Conservation (phyloP, 1,140 invertebrate genomes). For the Acromyrmex echinatior region DNA sequence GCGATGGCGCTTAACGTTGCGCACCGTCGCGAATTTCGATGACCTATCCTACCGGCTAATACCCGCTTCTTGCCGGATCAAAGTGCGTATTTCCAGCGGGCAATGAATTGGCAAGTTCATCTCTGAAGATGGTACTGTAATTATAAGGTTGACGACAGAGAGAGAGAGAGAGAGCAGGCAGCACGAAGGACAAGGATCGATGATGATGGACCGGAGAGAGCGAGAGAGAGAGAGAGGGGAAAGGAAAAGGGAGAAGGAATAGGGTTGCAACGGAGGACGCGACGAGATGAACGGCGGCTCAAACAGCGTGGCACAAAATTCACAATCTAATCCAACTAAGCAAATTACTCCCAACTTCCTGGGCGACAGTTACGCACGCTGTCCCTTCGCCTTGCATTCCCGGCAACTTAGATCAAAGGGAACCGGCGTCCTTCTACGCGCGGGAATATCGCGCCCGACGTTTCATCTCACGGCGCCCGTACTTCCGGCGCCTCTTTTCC, state of each 20-base stretch:
- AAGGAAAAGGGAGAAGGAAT: not conserved
- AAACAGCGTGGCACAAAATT: conserved; percentile 80
- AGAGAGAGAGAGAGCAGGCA: not conserved
- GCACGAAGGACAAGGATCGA: not conserved
- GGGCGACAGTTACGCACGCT: conserved; percentile 73
- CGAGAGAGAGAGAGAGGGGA: not conserved
- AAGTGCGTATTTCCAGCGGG: conserved; percentile 67
- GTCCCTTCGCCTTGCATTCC: conserved; percentile 78
- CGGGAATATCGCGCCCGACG: conserved; percentile 54
- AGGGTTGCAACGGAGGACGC: not conserved
- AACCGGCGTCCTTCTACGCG: conserved; percentile 41
- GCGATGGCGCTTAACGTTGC: conserved; percentile 56
- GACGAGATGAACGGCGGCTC: conserved; percentile 72
- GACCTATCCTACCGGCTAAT: conserved; percentile 13
- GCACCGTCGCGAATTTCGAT: conserved; percentile 50
- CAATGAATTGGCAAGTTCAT: conserved; percentile 76
- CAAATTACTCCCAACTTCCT: conserved; percentile 81
- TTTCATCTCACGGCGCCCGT: conserved; percentile 61
- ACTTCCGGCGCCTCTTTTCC: conserved; percentile 60
- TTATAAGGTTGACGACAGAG: conserved; percentile 73
- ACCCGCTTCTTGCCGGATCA: conserved; percentile 73
- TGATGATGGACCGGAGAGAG: not conserved
- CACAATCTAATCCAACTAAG: conserved; percentile 83
- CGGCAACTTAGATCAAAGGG: conserved; percentile 83
- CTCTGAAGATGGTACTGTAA: conserved; percentile 75